phyloP scores from a whole-genome alignment of 2,888 invertebrate species.

The Clostera curtula region DNA sequence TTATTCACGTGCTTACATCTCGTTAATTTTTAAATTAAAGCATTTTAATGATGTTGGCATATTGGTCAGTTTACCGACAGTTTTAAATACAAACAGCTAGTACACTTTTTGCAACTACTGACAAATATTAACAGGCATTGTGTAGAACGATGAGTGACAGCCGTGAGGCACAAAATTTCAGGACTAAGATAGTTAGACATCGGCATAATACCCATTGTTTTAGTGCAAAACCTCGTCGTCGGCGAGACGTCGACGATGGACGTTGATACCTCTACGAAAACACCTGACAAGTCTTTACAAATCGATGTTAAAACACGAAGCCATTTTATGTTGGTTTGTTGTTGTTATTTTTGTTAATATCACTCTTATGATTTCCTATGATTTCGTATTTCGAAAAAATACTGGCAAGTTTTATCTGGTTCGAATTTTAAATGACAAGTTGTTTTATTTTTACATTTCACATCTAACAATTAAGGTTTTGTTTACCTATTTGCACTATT shows the following conservation, averaged over 20 bases:
- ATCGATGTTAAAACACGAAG: not conserved
- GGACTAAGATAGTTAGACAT: conserved; percentile 28
- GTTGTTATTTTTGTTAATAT: not conserved
- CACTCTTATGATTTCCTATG: not conserved
- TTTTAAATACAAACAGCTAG: not conserved
- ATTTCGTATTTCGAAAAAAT: no score
- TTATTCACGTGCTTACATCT: no score
- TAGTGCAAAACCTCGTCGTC: conserved; percentile 21
- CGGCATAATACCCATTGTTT: conserved; percentile 34
- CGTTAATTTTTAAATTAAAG: no score
- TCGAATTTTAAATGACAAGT: not conserved
- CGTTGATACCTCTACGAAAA: not conserved
- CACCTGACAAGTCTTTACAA: not conserved
- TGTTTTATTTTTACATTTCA: no score
- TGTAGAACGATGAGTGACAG: conserved; percentile 41
- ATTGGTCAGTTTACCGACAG: no score
- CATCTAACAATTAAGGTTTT: no score
- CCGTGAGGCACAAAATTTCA: conserved; percentile 37
- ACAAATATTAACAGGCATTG: conserved; percentile 30
- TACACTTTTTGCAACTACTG: conserved; percentile 20
- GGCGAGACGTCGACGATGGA: not conserved
- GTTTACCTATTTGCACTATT: conserved; percentile 6
- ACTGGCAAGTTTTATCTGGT: no score
- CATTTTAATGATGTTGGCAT: no score
- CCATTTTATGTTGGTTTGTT: not conserved